These are phyloP conservation scores for Andrena cerasifolii DNA, from an alignment of 1,140 invertebrate species.

Conservation along the genomic window DNA sequence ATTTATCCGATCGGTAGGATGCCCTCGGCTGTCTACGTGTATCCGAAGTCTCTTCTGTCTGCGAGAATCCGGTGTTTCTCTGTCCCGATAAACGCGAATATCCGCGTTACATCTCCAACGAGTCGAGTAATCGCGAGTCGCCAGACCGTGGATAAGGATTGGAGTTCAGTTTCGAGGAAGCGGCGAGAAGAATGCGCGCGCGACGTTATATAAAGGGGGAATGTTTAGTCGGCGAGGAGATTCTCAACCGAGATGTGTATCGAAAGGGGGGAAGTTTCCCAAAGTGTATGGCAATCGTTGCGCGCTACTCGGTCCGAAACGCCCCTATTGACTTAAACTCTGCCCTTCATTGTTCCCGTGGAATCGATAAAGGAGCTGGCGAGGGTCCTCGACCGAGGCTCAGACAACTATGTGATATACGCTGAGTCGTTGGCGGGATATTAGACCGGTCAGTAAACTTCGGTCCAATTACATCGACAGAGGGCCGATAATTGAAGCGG, in stretches of 20 bases:
- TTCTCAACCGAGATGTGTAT: too few species aligned
- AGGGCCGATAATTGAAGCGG: constrained; percentile 16
- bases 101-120: constrained; percentile 19
- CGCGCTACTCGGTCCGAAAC: too few species aligned
- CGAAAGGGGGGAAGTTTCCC: too few species aligned
- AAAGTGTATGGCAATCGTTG: too few species aligned
- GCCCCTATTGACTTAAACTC: too few species aligned
- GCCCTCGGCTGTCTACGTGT: constrained; percentile 33
- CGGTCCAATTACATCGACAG: constrained; percentile 9
- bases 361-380: too few species aligned
- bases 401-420: background rate
- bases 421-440: background rate
- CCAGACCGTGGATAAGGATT: too few species aligned
- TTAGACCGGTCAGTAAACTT: background rate
- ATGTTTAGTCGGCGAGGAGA: too few species aligned
- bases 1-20: constrained; percentile 48
- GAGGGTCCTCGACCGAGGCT: too few species aligned
- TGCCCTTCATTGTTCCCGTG: too few species aligned
- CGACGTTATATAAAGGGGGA: too few species aligned
- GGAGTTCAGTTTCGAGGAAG: background rate
- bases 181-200: too few species aligned
- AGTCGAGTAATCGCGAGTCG: background rate
- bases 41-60: constrained; percentile 33
- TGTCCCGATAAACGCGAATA: constrained; percentile 25
- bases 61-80: constrained; percentile 16